phyloP scores from a whole-genome alignment of 2,797 vertebrate genomes.

The Uromys caudimaculatus region DNA sequence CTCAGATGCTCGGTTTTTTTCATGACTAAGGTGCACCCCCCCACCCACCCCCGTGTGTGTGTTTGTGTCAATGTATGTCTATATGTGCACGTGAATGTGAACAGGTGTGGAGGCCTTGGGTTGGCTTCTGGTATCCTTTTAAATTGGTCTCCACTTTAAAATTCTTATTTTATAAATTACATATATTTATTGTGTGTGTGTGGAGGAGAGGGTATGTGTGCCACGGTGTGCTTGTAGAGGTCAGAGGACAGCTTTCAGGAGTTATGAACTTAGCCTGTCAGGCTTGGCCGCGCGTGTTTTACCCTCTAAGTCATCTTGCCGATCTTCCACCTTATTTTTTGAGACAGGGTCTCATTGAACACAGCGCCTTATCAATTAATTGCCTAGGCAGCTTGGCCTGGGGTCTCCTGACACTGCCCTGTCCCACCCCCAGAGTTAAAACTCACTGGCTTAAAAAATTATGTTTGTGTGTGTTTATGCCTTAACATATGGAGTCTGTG shows the following conservation, averaged over 20 bases:
- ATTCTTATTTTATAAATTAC: not conserved
- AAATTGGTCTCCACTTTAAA: not conserved
- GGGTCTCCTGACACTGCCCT: not conserved
- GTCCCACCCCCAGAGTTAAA: not conserved
- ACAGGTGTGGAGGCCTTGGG: not conserved
- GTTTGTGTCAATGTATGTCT: not conserved
- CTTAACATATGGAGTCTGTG: not conserved
- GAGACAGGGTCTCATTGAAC: not conserved
- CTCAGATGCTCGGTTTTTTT: not conserved
- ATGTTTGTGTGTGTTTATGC: not conserved
- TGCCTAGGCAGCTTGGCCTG: not conserved
- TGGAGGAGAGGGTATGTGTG: not conserved
- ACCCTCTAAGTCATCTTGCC: not conserved
- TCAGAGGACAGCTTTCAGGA: not conserved
- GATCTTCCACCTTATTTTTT: not conserved
- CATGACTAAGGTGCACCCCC: not conserved
- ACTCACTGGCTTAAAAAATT: not conserved
- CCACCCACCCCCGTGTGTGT: not conserved
- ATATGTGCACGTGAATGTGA: not conserved
- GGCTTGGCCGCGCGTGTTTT: not conserved
- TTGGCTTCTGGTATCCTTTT: not conserved
- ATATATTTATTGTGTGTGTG: not conserved
- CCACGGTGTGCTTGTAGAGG: not conserved
- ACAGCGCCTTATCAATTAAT: not conserved
- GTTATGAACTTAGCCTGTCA: not conserved